Evolutionary conservation across 2,113 vertebrate species (phyloP), one percentile per base, ranked within the genome.

Genomic region (Myxocyprinus asiaticus): DNA sequence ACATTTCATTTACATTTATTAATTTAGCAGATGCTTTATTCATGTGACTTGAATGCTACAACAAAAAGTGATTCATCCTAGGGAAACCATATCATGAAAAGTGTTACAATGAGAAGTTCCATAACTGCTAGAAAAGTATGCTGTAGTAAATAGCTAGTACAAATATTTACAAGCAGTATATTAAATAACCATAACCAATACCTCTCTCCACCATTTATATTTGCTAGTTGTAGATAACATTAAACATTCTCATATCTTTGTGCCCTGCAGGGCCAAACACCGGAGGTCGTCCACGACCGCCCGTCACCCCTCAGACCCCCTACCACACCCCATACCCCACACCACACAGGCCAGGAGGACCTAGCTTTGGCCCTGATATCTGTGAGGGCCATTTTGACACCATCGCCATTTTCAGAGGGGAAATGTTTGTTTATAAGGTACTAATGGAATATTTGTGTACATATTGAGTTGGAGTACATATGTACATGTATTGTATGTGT

Each of bases 351-450:
- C 93, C 94, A 3, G 88, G 87, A 50, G 69, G 43, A 48, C 90
- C 91, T 47, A 83, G 77, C 50, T 93, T 90, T 2, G 94, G 94
- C 17, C 96, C 96, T 56, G 91, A 94, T 86, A 94, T 96, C 88
- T 97, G 96, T 17, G 93, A 95, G 0, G 95, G 96, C n/a, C 93
- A 95, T 86, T 96, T 96, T 70, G 96, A 97, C 87, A 95, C 94
- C 0, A 94, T 97, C 17, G 93, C 86, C 14, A 90, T 95, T 84
- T 90, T 97, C 11, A 92, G 96, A 77, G 96, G 95, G 77, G 96
- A 97, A 87, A 96, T 96, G 94, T 96, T 97, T 87, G 93, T 97
- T 50, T 97, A 97, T 85, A 96, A 96, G 95, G 96, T 97, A 80
- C 22, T 15, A 33, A 55, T 45, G 44, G 56, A 53, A 15, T 56